Evolutionary conservation across 2,113 vertebrate species (phyloP), one percentile per base, ranked within the genome.

Genomic region (Castor canadensis): DNA sequence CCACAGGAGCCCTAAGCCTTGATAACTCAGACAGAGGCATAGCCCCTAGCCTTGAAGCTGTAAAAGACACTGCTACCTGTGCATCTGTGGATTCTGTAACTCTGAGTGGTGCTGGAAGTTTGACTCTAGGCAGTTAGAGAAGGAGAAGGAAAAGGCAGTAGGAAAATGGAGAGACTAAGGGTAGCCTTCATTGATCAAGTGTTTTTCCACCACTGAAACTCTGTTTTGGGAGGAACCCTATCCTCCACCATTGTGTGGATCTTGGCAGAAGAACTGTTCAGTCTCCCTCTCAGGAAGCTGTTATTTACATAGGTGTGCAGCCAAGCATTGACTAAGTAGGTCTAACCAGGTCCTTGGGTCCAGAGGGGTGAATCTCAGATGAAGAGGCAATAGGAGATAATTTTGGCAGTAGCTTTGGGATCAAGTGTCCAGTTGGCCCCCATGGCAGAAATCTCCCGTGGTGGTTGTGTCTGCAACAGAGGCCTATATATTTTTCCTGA

Each of bases 1-100:
- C 2, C 24, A 2, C 0, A 26, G 22, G 52, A n/a, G 12, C 30
- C 3, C 20, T 24, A 12, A 62, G 28, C 13, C 52, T 64, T 35
- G 49, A 54, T 16, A 52, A 69, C 11, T 52, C 35, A 43, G 1
- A 49, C 22, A 17, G 60, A 72, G 12, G 9, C 16, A n/a, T 32
- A 32, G 43, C 28, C 9, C 13, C 32, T 28, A 8, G 24, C 16
- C 11, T 0, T 2, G 3, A n/a, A 17, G 13, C 9, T 0, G 5
- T 26, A 6, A 43, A 58, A n/a, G 9, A 30, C 5, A 13, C 1
- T 40, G 35, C 19, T 22, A 17, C 11, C 69, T 30, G 4, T 22
- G 38, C 52, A 58, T 19, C 20, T 40, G 12, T 76, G 40, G 24
- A 81, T 32, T 69, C 76, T 47, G 13, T 67, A 62, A 26, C 15